Conservation (phyloP, 2,888 invertebrate genomes). For the Ditula angustiorana region DNA sequence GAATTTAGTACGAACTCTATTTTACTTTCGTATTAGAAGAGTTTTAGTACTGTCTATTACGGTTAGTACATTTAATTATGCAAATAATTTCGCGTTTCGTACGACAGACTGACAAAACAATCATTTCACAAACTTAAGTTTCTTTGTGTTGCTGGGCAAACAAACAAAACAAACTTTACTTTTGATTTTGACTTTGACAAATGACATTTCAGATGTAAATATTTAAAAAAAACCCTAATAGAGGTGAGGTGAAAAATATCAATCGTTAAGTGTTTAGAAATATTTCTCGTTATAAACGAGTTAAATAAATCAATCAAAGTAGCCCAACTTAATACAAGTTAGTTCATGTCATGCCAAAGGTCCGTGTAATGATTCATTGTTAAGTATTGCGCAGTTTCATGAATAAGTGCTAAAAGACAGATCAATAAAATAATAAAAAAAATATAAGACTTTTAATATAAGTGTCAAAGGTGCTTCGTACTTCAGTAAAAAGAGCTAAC, state of each 20-base stretch:
- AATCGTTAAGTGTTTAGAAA: background rate
- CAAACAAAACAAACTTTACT: slow-evolving; percentile 7
- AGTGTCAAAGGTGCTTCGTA: background rate
- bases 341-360: slow-evolving; percentile 39
- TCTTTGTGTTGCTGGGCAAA: slow-evolving; percentile 18
- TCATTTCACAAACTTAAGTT: background rate
- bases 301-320: background rate
- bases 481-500: background rate
- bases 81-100: background rate
- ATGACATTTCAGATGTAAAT: slow-evolving; percentile 17
- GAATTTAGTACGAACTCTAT: background rate
- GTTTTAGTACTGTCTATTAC: slow-evolving; percentile 4
- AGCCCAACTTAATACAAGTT: background rate
- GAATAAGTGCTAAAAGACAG: slow-evolving; percentile 32
- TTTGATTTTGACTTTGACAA: background rate
- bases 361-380: slow-evolving; percentile 42
- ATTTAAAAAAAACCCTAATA: slow-evolving; percentile 34
- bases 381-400: slow-evolving; percentile 52
- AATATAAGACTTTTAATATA: slow-evolving; percentile 22
- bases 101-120: no score
- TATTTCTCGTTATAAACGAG: slow-evolving; percentile 18
- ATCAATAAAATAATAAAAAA: slow-evolving; percentile 37
- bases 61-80: slow-evolving; percentile 1
- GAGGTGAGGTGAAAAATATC: slow-evolving; percentile 29
- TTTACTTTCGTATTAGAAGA: slow-evolving; percentile 3